phyloP scores from a whole-genome alignment of 2,113 vertebrate genomes.

The Hemiprocne comata region DNA sequence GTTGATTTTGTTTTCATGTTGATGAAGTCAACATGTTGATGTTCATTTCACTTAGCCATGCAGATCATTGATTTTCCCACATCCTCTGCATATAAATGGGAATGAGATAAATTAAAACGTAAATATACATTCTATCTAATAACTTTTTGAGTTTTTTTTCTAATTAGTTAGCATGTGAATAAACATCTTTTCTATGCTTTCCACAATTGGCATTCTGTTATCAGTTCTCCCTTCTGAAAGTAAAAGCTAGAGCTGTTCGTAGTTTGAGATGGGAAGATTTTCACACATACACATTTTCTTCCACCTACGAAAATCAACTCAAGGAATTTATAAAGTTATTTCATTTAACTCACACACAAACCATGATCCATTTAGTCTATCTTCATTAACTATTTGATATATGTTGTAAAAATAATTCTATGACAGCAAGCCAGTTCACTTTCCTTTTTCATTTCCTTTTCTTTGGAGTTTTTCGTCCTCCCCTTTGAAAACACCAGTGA shows the following conservation, averaged over 20 bases:
- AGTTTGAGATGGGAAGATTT: background rate
- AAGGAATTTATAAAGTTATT: background rate
- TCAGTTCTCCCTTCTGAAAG: background rate
- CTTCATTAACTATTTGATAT: background rate
- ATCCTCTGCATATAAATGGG: background rate
- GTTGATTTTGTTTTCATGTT: background rate
- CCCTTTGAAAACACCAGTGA: background rate
- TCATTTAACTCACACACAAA: background rate
- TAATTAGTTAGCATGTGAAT: background rate
- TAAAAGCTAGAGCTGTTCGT: background rate
- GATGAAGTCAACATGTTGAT: background rate
- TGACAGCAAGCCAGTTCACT: background rate
- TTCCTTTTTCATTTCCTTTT: background rate
- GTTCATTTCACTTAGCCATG: background rate
- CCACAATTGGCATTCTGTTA: background rate
- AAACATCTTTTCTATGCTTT: background rate
- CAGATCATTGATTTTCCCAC: background rate
- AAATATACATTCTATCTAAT: rapidly evolving
- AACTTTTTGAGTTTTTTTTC: background rate
- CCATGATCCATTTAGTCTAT: background rate
- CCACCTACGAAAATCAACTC: background rate
- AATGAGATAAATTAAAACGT: background rate
- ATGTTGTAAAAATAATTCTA: background rate
- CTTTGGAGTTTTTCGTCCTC: background rate
- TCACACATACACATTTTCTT: background rate